Conservation (phyloP, 2,888 invertebrate species). For the Omphaloscelis lunosa region DNA sequence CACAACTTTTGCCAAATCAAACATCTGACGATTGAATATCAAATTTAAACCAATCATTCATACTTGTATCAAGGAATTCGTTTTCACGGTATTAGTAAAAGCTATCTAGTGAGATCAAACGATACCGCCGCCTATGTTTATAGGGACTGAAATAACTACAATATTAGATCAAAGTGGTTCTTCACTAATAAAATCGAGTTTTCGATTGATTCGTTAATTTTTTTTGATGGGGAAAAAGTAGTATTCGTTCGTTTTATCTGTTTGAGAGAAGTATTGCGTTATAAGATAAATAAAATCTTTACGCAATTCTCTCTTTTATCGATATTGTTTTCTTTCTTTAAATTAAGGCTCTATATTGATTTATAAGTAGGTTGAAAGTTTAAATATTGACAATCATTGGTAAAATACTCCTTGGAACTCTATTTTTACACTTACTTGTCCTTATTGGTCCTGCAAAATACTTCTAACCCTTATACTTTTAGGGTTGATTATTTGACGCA, state of each 20-base stretch:
- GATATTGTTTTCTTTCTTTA: too few species aligned
- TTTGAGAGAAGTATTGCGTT: neutral
- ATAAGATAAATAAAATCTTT: conserved; percentile 6
- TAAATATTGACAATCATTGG: too few species aligned
- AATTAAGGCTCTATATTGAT: too few species aligned
- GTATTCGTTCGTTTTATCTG: neutral
- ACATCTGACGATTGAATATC: conserved; percentile 22
- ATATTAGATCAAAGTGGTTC: conserved; percentile 45
- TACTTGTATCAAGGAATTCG: conserved; percentile 25
- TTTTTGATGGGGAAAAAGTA: conserved; percentile 13
- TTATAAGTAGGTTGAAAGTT: too few species aligned
- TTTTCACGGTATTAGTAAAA: conserved; percentile 43
- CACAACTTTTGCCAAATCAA: conserved; percentile 47
- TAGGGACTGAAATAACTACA: conserved; percentile 31
- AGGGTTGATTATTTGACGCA: too few species aligned
- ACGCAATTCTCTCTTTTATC: too few species aligned
- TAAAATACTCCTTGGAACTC: too few species aligned
- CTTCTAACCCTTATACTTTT: too few species aligned
- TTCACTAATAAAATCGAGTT: conserved; percentile 20
- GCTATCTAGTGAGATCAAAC: conserved; percentile 57
- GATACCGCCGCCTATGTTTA: conserved; percentile 20
- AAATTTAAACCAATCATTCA: conserved; percentile 36
- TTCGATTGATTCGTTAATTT: conserved; percentile 26
- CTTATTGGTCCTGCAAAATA: too few species aligned
- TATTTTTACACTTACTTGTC: too few species aligned